Evolutionary conservation across 2,888 invertebrate species (phyloP).

Genomic region (Acanthococcus lagerstroemiae): DNA sequence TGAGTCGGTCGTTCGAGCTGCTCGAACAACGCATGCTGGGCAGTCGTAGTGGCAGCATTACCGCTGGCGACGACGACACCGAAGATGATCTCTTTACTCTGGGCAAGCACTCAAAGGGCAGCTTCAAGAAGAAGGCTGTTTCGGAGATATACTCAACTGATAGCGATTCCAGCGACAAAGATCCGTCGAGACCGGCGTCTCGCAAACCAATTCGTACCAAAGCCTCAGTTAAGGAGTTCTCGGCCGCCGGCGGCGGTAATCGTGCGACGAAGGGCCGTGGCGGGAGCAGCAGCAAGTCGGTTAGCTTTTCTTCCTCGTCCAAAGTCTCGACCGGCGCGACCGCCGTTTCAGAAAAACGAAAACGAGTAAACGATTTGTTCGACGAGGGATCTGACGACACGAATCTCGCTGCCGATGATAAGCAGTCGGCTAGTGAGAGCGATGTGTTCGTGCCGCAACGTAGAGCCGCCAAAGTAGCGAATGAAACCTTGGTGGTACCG

Average conservation of each 20-base stretch:
- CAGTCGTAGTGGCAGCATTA: constrained; percentile 9
- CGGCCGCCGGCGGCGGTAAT: constrained; percentile 41
- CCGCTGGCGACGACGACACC: constrained; percentile 19
- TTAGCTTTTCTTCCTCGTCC: not conserved
- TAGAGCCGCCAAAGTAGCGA: constrained; percentile 83
- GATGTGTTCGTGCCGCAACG: constrained; percentile 81
- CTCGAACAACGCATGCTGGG: not conserved
- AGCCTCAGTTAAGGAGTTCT: constrained; percentile 61
- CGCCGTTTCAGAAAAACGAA: constrained; percentile 3
- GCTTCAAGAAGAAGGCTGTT: not conserved
- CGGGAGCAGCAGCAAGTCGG: not conserved
- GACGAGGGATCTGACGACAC: constrained; percentile 11
- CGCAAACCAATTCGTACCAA: not conserved
- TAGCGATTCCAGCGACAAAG: constrained; percentile 46
- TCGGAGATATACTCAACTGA: constrained; percentile 54
- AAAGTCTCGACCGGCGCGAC: not conserved
- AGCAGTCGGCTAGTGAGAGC: constrained; percentile 43
- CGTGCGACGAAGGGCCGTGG: not conserved
- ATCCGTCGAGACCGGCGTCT: not conserved
- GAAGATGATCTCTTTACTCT: constrained; percentile 6
- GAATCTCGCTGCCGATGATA: constrained; percentile 41
- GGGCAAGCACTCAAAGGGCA: not conserved
- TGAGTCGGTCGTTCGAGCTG: not conserved
- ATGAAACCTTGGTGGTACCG: constrained; percentile 67
- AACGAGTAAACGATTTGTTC: constrained; percentile 6